Conservation (phyloP, 1,140 invertebrate genomes). For the Idris sp. region DNA sequence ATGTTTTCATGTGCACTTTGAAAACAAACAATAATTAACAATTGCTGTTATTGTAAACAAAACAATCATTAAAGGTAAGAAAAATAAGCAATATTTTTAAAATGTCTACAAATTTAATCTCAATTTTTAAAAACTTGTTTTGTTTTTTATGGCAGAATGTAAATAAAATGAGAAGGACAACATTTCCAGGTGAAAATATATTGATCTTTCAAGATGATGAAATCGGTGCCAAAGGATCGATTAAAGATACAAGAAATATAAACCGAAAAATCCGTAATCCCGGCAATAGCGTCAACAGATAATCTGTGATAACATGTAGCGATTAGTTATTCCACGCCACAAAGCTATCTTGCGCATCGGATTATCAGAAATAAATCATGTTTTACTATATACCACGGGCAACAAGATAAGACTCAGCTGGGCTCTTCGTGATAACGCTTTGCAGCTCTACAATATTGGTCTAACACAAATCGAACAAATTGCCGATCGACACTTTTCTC, state of each 20-base stretch:
- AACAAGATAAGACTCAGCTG: slow-evolving; percentile 55
- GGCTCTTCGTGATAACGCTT: slow-evolving; percentile 65
- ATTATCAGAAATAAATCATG: slow-evolving; percentile 78
- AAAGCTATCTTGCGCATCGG: slow-evolving; percentile 74
- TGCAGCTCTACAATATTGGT: slow-evolving; percentile 48
- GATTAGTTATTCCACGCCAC: slow-evolving; percentile 71
- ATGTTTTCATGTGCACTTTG: too few species aligned
- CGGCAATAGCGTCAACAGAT: slow-evolving; percentile 70
- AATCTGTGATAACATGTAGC: slow-evolving; percentile 70
- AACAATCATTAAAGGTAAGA: too few species aligned
- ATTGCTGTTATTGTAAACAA: too few species aligned
- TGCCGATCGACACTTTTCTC: slow-evolving; percentile 54
- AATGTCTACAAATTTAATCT: too few species aligned
- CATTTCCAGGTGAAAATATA: slow-evolving; percentile 5
- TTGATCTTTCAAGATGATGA: slow-evolving; percentile 19
- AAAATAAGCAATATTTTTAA: too few species aligned
- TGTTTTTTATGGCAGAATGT: too few species aligned
- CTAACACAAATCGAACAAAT: slow-evolving; percentile 60
- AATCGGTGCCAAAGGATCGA: slow-evolving; percentile 35
- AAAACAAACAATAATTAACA: too few species aligned
- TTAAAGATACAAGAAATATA: slow-evolving; percentile 44
- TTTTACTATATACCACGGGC: slow-evolving; percentile 67
- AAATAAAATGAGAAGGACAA: too few species aligned
- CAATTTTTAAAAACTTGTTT: too few species aligned
- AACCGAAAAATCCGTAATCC: slow-evolving; percentile 73